A percentile compares a stretch with the other conserved stretches of the same genome.
These are phyloP conservation scores for Xiphophorus hellerii DNA, from an alignment of 2,113 vertebrate species.

Conservation along the genomic window DNA sequence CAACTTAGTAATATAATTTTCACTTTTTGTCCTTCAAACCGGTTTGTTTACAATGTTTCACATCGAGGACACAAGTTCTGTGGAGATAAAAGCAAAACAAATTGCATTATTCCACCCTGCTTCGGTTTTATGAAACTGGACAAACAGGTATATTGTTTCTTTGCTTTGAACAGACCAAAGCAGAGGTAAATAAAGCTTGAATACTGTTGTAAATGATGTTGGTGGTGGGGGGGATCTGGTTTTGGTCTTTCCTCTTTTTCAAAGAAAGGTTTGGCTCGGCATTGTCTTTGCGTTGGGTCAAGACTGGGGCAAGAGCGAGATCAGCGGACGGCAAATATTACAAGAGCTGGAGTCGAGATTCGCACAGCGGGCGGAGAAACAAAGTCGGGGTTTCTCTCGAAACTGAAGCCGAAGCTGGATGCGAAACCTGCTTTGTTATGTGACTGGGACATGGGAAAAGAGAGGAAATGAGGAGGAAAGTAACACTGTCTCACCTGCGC, in stretches of 20 bases:
- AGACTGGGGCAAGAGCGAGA: constrained; percentile 16
- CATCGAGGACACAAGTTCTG: too few species aligned
- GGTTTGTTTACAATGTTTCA: background rate
- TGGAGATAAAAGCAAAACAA: background rate
- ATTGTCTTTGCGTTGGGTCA: constrained; percentile 28
- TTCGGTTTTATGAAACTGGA: constrained; percentile 19
- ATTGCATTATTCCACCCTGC: background rate
- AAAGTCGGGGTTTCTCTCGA: background rate
- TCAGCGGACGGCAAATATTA: constrained; percentile 50
- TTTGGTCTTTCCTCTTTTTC: constrained; percentile 12
- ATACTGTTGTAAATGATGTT: background rate
- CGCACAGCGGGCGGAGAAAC: background rate
- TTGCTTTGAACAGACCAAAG: background rate
- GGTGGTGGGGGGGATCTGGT: background rate
- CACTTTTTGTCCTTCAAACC: background rate
- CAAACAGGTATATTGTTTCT: constrained; percentile 5
- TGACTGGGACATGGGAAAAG: background rate
- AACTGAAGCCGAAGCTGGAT: background rate
- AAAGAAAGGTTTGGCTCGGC: constrained; percentile 16
- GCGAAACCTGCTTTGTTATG: background rate
- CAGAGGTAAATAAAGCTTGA: constrained; percentile 23
- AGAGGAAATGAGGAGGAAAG: background rate
- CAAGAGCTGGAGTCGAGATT: constrained; percentile 21
- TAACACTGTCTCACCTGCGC: constrained; percentile 8
- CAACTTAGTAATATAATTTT: background rate